These are phyloP conservation scores for Mantis religiosa DNA, from an alignment of 2,888 invertebrate species.

Conservation along the genomic window DNA sequence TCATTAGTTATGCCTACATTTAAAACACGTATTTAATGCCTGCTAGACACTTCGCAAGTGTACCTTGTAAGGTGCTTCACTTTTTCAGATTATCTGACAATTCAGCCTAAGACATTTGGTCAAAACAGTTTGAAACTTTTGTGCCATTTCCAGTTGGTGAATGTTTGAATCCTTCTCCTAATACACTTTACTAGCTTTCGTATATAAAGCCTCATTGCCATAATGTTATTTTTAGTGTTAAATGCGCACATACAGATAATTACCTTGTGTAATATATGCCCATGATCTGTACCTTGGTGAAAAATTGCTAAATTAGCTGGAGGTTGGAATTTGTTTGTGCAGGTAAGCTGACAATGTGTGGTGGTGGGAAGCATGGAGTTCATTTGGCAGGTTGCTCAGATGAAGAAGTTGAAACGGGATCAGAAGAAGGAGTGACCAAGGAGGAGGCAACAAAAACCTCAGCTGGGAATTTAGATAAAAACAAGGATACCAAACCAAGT, in stretches of 20 bases:
- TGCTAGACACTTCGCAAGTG: too few species aligned
- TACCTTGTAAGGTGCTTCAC: too few species aligned
- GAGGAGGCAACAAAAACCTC: background rate
- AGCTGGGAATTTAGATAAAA: background rate
- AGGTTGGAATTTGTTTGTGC: background rate
- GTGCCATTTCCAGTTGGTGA: too few species aligned
- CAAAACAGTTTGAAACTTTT: too few species aligned
- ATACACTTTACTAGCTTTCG: too few species aligned
- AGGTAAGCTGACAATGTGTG: slow-evolving; percentile 8
- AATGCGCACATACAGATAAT: background rate
- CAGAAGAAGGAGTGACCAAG: slow-evolving; percentile 23
- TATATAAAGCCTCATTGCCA: too few species aligned
- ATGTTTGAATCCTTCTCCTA: too few species aligned
- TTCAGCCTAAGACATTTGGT: too few species aligned
- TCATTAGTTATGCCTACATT: too few species aligned
- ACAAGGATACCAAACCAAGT: slow-evolving; percentile 3
- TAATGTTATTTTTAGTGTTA: too few species aligned
- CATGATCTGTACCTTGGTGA: background rate
- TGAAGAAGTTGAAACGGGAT: slow-evolving; percentile 28
- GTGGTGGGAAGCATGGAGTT: background rate
- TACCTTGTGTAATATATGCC: background rate
- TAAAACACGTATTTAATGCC: too few species aligned
- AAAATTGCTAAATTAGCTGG: background rate
- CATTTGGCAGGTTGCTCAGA: slow-evolving; percentile 26
- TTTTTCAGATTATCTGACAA: too few species aligned